Base-by-base conservation (phyloP, 2,113 vertebrate species). In the Crotalus helleri region DNA sequence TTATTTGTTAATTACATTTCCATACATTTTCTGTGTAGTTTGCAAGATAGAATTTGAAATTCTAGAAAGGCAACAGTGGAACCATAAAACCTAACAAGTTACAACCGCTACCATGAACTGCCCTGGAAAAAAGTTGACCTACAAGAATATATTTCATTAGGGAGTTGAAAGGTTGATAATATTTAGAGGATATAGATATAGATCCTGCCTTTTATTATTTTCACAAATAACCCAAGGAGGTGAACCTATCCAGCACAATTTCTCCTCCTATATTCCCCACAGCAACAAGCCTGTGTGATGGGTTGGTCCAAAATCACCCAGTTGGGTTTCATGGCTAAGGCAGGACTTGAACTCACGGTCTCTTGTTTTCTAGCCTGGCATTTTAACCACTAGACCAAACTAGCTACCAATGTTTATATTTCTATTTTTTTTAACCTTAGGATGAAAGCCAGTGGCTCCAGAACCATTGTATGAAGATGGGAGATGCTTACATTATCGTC, bases 381-480 rank as follows among this genome's bases (percentile, higher is more conserved):
- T 51, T 51, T 51, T 51, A 51, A 51, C 49, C 49, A 51, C 49
- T 51, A 51, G 49, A 51, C 49, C 49, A 51, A 51, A 51, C 8
- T 51, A 7, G 49, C 49, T 51, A 19, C 69, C 5, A 3, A n/a
- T 51, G 2, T 23, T 59, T 90, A 93, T 55, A n/a, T 89, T 92
- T 2, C 59, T 23, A 90, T 39, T 90, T 92, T 19, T 81, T 94
- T 26, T 92, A 12, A 86, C 33, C 97, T 87, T 92, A 99, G 99
- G 99, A 99, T 95, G 99, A 99, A 94, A 98, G 98, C 94, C 98
- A 98, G 93, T 99, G 99, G 99, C 97, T 99, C 90, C 98, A 99
- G 91, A 98, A 99, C 11, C 99, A 99, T 96, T 99, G 99, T 96
- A 99, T 99, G 99, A 98, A 98, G 95, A 99, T 99, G 99, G 99